Conservation (phyloP, 2,113 vertebrate species). For the Megaceryle maxima region DNA sequence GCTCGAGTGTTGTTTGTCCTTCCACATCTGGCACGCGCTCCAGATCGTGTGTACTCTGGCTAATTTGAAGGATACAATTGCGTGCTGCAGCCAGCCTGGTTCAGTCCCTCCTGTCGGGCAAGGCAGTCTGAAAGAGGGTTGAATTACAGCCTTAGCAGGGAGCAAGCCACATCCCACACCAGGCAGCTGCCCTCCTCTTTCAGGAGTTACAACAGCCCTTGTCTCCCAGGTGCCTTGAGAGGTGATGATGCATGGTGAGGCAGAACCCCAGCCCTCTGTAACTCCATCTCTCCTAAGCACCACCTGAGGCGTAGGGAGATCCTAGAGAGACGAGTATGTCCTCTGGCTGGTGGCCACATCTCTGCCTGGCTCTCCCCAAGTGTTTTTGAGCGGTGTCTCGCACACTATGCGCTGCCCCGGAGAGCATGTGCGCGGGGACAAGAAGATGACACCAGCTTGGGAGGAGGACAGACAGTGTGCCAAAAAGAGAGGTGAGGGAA, state of each 20-base stretch:
- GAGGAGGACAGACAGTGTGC: accelerated
- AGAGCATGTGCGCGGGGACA: accelerated
- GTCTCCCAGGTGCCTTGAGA: neutral
- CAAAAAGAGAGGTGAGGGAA: neutral
- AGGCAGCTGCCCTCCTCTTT: neutral
- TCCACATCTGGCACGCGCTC: slow-evolving; percentile 25
- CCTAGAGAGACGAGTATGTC: neutral
- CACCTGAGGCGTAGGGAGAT: neutral
- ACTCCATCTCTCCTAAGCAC: neutral
- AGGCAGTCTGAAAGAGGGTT: neutral
- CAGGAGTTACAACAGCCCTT: neutral
- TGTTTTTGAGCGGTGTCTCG: accelerated
- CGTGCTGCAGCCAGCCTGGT: neutral
- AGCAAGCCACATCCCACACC: neutral
- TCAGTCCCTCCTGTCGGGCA: neutral
- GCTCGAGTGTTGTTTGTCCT: slow-evolving; percentile 6
- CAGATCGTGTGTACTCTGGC: neutral
- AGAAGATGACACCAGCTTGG: neutral
- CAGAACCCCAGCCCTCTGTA: neutral
- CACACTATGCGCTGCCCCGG: neutral
- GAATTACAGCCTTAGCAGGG: neutral
- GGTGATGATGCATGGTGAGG: accelerated
- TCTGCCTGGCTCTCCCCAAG: neutral
- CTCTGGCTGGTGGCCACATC: neutral
- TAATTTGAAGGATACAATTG: slow-evolving; percentile 21